Evolutionary conservation across 2,797 vertebrate species (phyloP), one percentile per base, ranked within the genome.

Genomic region (Cygnus olor): DNA sequence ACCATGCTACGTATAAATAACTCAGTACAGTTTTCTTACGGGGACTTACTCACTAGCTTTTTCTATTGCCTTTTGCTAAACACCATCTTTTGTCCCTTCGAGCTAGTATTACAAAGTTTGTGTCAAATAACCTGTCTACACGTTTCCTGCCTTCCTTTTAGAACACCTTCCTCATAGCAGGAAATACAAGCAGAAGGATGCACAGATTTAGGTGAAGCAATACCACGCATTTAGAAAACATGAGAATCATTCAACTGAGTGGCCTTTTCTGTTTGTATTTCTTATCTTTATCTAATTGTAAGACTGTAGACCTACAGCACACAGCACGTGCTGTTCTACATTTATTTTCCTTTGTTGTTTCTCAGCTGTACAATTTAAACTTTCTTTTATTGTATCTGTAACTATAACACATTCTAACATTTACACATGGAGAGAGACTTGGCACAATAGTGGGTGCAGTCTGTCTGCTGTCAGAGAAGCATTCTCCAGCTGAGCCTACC

Each of bases 361-460:
- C 78, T 94, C 57, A 85, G 54, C 44, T 85, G 71, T 61, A 69
- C 93, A 94, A 94, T 94, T 94, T 92, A 94, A 93, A 94, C 79
- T 94, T 84, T 93, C 66, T 94, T 94, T 87, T 85, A 74, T 61
- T 87, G 1, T 89, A 92, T 92, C 66, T 86, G 63, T 91, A 94
- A 87, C 82, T 85, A 94, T 36, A 93, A 88, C 85, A 92, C 64
- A 90, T 91, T 88, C 58, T 82, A 84, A 71, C 86, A 91, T 88
- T 96, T 95, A 94, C 49, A 95, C 90, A 94, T 70, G 47, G 72
- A 87, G 83, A 95, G 88, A 86, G 91, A 94, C 83, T 96, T 88
- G 93, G 93, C 92, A 70, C 56, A 91, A 19, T 22, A n/a, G 1
- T 57, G 73, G 61, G 17, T 53, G 66, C 70, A 78, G 76, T 61